Evolutionary conservation across 2,888 invertebrate species (phyloP), one percentile per base, ranked within the genome.

Genomic region (Meteorus cinctellus): DNA sequence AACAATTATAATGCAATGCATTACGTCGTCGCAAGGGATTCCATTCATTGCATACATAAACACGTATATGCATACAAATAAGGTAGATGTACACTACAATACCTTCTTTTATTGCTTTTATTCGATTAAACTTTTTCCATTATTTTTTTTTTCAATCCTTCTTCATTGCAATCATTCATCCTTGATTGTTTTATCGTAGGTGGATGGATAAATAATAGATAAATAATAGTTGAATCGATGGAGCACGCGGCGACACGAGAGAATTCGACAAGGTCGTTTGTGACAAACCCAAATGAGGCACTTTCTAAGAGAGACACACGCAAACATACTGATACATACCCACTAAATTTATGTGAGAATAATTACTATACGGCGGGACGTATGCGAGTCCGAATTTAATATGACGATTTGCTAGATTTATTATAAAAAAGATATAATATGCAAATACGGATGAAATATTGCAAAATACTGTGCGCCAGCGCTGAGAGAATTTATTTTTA

Each of bases 271-370:
- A 76, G 76, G 76, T 69, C 72, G 36, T 41, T 63, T 62, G 63
- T 55, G 72, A 73, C 72, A 62, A 72, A 69, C 69, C 72, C 62
- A 76, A 76, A 76, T 60, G 41, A 76, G 69, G 76, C 66, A 76
- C 76, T 76, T 76, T 76, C 76, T 73, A 75, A 19, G 34, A 66
- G 41, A 34, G 45, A 71, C 66, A 55, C 55, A 55, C n/a, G n/a
- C 19, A 6, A 4, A 19, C n/a, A 19, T 8, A 19, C 19, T 2
- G 2, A 55, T 10, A 19, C 24, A 19, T 8, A 41, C 12, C 8
- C 19, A 55, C 19, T 19, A 6, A 55, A 55, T 19, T n/a, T 55
- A 55, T 55, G n/a, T n/a, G 16, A 5, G 14, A 55, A 55, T n/a
- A n/a, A 55, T 55, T 55, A 55, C 19, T 4, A 55, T 55, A 55